These are phyloP conservation scores for Wiebesia pumilae DNA, from an alignment of 1,140 invertebrate genomes.

Conservation along the genomic window DNA sequence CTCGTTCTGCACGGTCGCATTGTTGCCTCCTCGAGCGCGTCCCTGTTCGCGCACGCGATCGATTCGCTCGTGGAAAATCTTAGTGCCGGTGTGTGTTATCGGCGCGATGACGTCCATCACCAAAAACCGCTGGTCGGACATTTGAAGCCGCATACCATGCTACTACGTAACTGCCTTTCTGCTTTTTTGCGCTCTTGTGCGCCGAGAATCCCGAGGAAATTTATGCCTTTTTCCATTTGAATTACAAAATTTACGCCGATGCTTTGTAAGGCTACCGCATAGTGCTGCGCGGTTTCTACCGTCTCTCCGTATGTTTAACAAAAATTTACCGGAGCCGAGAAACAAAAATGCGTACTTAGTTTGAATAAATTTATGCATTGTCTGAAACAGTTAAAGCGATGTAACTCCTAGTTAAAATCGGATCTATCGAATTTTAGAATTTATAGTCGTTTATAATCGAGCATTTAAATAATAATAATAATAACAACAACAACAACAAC, in stretches of 20 bases:
- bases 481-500: too few relatives aligned
- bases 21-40: constrained; percentile 26
- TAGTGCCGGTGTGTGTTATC: background rate
- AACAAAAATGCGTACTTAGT: too few relatives aligned
- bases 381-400: too few relatives aligned
- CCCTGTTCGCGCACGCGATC: background rate
- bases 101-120: background rate
- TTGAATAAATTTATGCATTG: too few relatives aligned
- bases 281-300: background rate
- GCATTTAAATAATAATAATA: too few relatives aligned
- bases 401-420: too few relatives aligned
- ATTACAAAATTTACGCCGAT: background rate
- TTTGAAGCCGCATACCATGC: background rate
- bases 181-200: background rate
- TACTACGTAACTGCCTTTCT: background rate
- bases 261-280: background rate
- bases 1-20: constrained; percentile 14
- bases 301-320: too few relatives aligned
- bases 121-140: background rate
- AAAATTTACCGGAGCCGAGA: too few relatives aligned
- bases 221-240: background rate
- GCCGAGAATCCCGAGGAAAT: background rate
- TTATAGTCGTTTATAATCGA: too few relatives aligned
- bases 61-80: constrained; percentile 42
- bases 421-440: too few relatives aligned